A percentile compares a stretch with the other conserved stretches of the same genome.
Evolutionary conservation across 2,797 vertebrate genomes (phyloP).

Genomic region (Enteromius radiatus): DNA sequence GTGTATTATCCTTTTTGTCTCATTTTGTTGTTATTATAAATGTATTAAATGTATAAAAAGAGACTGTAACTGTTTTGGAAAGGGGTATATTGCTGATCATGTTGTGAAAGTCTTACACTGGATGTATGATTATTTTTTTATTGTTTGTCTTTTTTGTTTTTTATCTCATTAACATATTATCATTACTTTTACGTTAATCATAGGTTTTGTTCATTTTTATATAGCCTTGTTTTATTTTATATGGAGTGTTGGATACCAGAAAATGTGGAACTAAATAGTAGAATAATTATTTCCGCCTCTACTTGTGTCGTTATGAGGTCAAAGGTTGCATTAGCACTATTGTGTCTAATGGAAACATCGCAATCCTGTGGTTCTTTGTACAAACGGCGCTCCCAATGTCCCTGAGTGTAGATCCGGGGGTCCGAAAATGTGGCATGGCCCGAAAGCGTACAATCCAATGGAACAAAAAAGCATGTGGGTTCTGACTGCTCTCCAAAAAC

Average conservation of each 20-base stretch:
- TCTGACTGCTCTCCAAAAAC: slow-evolving; percentile 69
- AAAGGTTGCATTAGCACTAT: slow-evolving; percentile 62
- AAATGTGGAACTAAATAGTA: slow-evolving; percentile 61
- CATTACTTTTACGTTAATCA: slow-evolving; percentile 45
- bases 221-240: slow-evolving; percentile 63
- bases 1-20: slow-evolving; percentile 72
- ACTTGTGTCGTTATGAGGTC: slow-evolving; percentile 66
- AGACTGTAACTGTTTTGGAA: slow-evolving; percentile 71
- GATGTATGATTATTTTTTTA: slow-evolving; percentile 73
- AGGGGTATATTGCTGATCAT: slow-evolving; percentile 74
- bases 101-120: slow-evolving; percentile 86
- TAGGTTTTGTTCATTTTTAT: slow-evolving; percentile 61
- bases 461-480: slow-evolving; percentile 41
- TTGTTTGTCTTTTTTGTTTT: slow-evolving; percentile 38
- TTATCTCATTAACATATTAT: slow-evolving; percentile 63
- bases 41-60: slow-evolving; percentile 80
- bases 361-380: slow-evolving; percentile 5
- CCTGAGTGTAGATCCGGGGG: background rate
- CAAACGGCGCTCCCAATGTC: background rate
- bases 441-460: background rate
- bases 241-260: slow-evolving; percentile 70
- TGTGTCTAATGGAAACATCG: slow-evolving; percentile 23
- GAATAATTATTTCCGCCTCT: slow-evolving; percentile 58
- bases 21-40: slow-evolving; percentile 74
- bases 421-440: slow-evolving; percentile 8